These are phyloP conservation scores for Acridotheres tristis DNA, from an alignment of 2,797 vertebrate species.

Conservation along the genomic window DNA sequence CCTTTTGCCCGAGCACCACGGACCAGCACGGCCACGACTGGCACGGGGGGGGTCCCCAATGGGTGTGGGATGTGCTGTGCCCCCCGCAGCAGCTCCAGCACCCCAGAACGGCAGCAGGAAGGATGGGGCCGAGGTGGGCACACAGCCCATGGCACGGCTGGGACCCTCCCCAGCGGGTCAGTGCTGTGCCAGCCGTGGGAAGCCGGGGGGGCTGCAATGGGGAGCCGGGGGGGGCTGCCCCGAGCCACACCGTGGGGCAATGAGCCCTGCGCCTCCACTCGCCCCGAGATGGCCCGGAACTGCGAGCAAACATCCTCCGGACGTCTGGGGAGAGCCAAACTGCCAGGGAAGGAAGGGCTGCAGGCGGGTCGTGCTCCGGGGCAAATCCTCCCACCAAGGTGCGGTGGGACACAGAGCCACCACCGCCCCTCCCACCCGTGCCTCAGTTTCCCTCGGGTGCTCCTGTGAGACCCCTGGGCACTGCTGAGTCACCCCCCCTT, in stretches of 20 bases:
- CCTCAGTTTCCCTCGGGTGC: background rate
- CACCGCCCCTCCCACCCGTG: background rate
- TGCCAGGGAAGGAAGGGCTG: background rate
- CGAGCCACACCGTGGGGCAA: background rate
- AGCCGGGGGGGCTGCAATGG: too few species aligned
- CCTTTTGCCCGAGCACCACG: accelerated
- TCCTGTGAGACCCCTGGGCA: accelerated
- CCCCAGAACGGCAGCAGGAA: background rate
- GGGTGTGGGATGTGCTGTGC: background rate
- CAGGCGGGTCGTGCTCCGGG: background rate
- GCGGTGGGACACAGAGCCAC: accelerated
- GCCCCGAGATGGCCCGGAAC: background rate
- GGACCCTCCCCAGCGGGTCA: accelerated
- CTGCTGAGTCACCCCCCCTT: background rate
- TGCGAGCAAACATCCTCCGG: conserved; percentile 19
- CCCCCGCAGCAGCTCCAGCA: background rate
- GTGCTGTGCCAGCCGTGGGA: background rate
- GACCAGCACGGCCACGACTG: background rate
- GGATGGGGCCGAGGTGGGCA: background rate
- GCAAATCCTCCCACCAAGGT: background rate
- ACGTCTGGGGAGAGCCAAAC: background rate
- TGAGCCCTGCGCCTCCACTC: background rate
- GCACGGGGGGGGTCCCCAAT: background rate
- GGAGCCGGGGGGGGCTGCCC: background rate
- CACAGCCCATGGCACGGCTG: accelerated